Evolutionary conservation across 2,888 invertebrate species (phyloP), one percentile per base, ranked within the genome.

Genomic region (Nowickia ferox): DNA sequence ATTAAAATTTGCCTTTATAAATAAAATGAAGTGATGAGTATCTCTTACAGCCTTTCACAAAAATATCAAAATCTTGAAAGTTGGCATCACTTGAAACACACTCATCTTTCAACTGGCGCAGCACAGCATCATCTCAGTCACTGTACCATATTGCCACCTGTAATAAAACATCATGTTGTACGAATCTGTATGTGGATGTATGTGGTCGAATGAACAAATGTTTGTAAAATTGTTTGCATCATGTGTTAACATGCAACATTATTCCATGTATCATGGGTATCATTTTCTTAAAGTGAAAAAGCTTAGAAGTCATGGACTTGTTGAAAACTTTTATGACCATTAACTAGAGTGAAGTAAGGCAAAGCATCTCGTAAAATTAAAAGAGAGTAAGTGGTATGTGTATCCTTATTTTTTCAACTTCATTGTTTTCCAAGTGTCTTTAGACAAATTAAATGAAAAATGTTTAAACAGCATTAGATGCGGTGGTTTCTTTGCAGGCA

Each of bases 391-490:
- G 38, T n/a, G 22, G 10, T 11, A 15, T 79, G 65, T 66, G 57
- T 51, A 74, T 59, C 51, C 66, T 66, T 66, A 65, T 61, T 69
- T 59, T 55, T 69, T n/a, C 61, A 30, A 38, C 44, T 57, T 63
- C 76, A 71, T 71, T 77, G 44, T 77, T 84, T 57, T 74, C 66
- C 69, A 81, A 75, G 82, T 82, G 82, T 78, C 78, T 81, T 74
- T 69, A 66, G 82, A 82, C 85, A 85, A 85, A 85, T 85, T 85
- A 85, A 85, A 82, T 85, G 85, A 85, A 85, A 82, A 69, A 85
- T 78, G 85, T 79, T 82, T 75, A 79, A 75, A 74, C 69, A 69
- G 48, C 63, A 82, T 85, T 85, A 85, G 82, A 82, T 38, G 69
- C 65, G 57, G 57, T 66, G 68, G 15, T 13, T 42, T 22, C 42